A percentile compares a stretch with the other conserved stretches of the same genome.
Evolutionary conservation across 2,797 vertebrate genomes (phyloP).

Genomic region (Xenopus petersii): DNA sequence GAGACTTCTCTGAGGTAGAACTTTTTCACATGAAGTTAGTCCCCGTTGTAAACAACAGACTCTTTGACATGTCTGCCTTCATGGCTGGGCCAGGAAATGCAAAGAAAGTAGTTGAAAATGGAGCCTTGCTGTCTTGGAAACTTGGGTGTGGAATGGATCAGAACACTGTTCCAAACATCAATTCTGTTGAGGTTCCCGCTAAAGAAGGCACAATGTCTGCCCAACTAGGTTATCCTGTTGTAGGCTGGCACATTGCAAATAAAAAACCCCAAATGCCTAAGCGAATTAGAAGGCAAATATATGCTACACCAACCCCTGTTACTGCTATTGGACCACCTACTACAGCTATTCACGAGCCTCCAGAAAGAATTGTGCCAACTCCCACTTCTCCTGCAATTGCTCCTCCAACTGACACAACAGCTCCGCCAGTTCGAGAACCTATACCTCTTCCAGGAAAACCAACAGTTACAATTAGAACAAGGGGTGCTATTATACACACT

Average conservation of each 20-base stretch:
- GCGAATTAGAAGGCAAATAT: slow-evolving; percentile 84
- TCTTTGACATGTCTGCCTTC: slow-evolving; percentile 98
- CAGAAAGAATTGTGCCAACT: slow-evolving; percentile 84
- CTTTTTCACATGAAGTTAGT: slow-evolving; percentile 88
- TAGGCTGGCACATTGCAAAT: slow-evolving; percentile 98
- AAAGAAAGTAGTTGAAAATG: slow-evolving; percentile 96
- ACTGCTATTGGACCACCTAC: slow-evolving; percentile 85
- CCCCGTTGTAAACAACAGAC: slow-evolving; percentile 94
- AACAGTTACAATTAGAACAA: slow-evolving; percentile 80
- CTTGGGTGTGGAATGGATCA: slow-evolving; percentile 91
- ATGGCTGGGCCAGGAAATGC: slow-evolving; percentile 98
- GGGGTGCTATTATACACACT: slow-evolving; percentile 87
- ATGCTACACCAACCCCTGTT: slow-evolving; percentile 83
- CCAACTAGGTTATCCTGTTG: slow-evolving; percentile 89
- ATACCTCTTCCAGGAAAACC: slow-evolving; percentile 87
- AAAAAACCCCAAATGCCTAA: slow-evolving; percentile 90
- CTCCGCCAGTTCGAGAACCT: slow-evolving; percentile 86
- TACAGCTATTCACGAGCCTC: slow-evolving; percentile 80
- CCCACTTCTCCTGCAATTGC: slow-evolving; percentile 90
- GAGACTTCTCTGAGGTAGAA: slow-evolving; percentile 83
- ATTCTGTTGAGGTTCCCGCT: slow-evolving; percentile 84
- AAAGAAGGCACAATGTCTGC: slow-evolving; percentile 93
- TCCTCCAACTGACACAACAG: slow-evolving; percentile 81
- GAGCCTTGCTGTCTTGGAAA: slow-evolving; percentile 93
- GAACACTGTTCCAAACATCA: slow-evolving; percentile 86